Base-by-base conservation (phyloP, 2,113 vertebrate species). In the Egretta garzetta region DNA sequence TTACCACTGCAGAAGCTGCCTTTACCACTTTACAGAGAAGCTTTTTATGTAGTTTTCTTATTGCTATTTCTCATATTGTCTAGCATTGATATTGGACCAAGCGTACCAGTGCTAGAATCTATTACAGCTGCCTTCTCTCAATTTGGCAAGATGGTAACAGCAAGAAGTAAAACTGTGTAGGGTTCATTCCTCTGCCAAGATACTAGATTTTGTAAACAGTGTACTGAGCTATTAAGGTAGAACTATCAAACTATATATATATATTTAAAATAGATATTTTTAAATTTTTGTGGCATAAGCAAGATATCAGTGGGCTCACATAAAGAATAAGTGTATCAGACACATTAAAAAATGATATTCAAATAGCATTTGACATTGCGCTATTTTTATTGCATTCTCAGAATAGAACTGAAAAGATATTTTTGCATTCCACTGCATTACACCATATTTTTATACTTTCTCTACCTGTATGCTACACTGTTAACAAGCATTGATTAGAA, bases 331-430 rank as follows among this genome's bases (percentile, higher is more conserved):
- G 33, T 32, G 37, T 56, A 93, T 91, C 41, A 67, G 94, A 86
- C 91, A 88, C 32, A 73, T 88, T 95, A 96, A 88, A 67, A 76
- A 96, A 66, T n/a, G 7, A 86, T 92, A 74, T 27, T 80, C 76
- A 92, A 92, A 97, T 21, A 90, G 26, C 52, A 93, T 93, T 95
- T 97, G 97, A 97, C 96, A 96, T 86, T 8, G 37, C 82, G 35
- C 77, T 97, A 94, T 97, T 97, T 96, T 96, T 96, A 77, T 35
- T 72, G 41, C 73, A 5, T 73, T 80, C 58, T 86, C 92, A 75
- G 66, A 95, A 93, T 37, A 97, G 74, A 93, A 93, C 52, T 66
- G 56, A 68, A 83, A 93, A 68, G 19, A 76, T 47, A 79, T 10
- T 66, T 88, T 45, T 75, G 18, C 47, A 22, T 93, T 94, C 45